Evolutionary conservation across 2,888 invertebrate genomes (phyloP).

Genomic region (Cephonodes hylas): DNA sequence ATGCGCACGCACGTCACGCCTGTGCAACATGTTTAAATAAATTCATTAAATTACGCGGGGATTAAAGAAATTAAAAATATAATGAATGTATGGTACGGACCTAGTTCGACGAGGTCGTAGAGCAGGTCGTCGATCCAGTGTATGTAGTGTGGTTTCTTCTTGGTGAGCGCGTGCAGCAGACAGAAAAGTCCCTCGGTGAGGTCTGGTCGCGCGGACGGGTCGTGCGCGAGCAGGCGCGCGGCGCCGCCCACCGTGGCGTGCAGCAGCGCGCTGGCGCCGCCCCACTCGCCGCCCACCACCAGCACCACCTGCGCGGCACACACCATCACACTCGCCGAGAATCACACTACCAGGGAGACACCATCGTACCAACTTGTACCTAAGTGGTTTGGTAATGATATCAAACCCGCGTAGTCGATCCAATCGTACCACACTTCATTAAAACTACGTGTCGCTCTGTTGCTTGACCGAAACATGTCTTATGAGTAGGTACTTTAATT

Average conservation of each 20-base stretch:
- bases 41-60: background rate
- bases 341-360: too few relatives aligned
- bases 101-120: constrained; percentile 55
- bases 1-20: constrained; percentile 55
- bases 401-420: too few relatives aligned
- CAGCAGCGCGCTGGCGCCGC: constrained; percentile 45
- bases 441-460: too few relatives aligned
- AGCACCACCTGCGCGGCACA: constrained; percentile 68
- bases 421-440: too few relatives aligned
- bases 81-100: constrained; percentile 31
- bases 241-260: constrained; percentile 45
- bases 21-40: constrained; percentile 22
- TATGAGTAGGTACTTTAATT: too few relatives aligned
- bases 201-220: constrained; percentile 84
- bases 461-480: too few relatives aligned
- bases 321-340: too few relatives aligned
- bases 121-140: constrained; percentile 60
- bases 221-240: constrained; percentile 66
- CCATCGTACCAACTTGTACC: too few relatives aligned
- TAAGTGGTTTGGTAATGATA: too few relatives aligned
- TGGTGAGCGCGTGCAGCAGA: constrained; percentile 83
- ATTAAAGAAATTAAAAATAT: background rate
- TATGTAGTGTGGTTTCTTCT: constrained; percentile 80
- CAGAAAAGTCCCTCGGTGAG: constrained; percentile 86
- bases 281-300: constrained; percentile 61